Evolutionary conservation across 2,888 invertebrate species (phyloP).

Genomic region (Pocota personata): DNA sequence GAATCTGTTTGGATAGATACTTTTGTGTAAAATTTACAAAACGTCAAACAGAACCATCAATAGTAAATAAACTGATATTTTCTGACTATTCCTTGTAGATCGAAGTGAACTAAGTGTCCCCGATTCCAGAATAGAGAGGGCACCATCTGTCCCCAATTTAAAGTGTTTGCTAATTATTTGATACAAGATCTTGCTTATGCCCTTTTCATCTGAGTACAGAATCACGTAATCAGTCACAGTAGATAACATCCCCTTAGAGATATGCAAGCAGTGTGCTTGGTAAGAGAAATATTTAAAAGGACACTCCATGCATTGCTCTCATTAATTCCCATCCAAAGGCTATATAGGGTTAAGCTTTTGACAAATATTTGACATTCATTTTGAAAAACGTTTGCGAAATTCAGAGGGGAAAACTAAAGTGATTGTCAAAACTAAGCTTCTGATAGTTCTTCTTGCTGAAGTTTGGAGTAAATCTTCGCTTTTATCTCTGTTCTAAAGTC

Average conservation of each 20-base stretch:
- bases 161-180: too few relatives aligned
- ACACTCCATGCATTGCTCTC: background rate
- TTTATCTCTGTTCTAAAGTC: background rate
- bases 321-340: background rate
- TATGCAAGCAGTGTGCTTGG: background rate
- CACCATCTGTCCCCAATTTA: too few relatives aligned
- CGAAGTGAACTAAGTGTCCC: too few relatives aligned
- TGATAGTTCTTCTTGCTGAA: background rate
- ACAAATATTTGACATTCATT: slow-evolving; percentile 19
- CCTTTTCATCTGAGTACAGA: too few relatives aligned
- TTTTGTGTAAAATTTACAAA: too few relatives aligned
- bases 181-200: too few relatives aligned
- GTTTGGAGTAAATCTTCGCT: background rate
- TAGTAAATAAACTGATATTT: too few relatives aligned
- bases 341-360: background rate
- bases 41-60: too few relatives aligned
- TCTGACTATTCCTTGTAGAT: too few relatives aligned
- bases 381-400: background rate
- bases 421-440: too few relatives aligned
- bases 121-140: too few relatives aligned
- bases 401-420: background rate
- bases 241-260: background rate
- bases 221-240: background rate
- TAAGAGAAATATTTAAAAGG: background rate
- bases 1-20: too few relatives aligned